Evolutionary conservation across 2,888 invertebrate species (phyloP).

Genomic region (Mellilla xanthometata): DNA sequence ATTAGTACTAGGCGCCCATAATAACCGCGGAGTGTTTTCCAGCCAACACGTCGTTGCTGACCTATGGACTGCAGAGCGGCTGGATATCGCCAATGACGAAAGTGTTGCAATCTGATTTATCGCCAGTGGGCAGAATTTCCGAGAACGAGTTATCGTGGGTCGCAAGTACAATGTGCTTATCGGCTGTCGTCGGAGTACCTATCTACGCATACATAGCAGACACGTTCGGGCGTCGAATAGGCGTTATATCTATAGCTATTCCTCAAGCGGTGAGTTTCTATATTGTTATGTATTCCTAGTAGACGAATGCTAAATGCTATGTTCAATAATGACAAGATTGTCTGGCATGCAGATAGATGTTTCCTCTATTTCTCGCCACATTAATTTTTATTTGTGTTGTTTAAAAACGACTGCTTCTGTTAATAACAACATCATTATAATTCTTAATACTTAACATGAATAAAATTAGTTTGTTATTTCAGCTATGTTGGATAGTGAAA

Average conservation of each 20-base stretch:
- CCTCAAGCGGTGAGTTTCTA: conserved; percentile 66
- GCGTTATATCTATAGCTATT: conserved; percentile 64
- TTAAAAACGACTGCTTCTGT: no score
- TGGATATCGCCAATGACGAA: conserved; percentile 72
- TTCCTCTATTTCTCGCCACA: conserved; percentile 8
- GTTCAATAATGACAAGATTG: conserved; percentile 36
- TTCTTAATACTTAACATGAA: no score
- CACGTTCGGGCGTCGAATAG: conserved; percentile 61
- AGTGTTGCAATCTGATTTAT: conserved; percentile 50
- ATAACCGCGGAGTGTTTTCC: conserved; percentile 36
- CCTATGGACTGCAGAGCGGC: conserved; percentile 65
- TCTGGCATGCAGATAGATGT: no score
- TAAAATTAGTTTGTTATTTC: conserved; percentile 33
- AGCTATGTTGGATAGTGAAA: conserved; percentile 60
- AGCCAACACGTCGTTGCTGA: conserved; percentile 66
- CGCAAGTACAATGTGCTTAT: conserved; percentile 61
- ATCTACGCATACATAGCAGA: conserved; percentile 68
- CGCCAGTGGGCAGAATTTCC: conserved; percentile 58
- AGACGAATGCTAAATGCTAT: conserved; percentile 41
- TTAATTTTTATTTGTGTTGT: neutral
- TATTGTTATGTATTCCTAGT: conserved; percentile 34
- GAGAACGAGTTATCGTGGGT: conserved; percentile 65
- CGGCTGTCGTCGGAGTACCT: conserved; percentile 52
- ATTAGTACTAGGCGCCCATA: conserved; percentile 41
- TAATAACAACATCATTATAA: no score